phyloP scores from a whole-genome alignment of 2,113 vertebrate genomes.

The Ellobius talpinus region DNA sequence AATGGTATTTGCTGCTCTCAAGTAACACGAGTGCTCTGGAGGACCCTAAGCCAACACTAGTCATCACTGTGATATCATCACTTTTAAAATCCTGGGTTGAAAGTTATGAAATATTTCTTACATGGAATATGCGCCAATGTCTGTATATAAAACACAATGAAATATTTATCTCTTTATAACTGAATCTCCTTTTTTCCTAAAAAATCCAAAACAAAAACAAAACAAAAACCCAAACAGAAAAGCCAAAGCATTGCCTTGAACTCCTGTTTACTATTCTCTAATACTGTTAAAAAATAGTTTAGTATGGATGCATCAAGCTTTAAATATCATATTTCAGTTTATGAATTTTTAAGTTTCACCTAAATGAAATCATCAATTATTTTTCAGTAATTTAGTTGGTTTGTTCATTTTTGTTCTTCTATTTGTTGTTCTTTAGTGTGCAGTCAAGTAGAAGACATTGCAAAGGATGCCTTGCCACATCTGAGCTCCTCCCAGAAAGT shows the following conservation, averaged over 20 bases:
- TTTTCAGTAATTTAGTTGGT: not conserved
- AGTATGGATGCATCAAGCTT: not conserved
- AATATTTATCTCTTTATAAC: not conserved
- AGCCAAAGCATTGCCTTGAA: not conserved
- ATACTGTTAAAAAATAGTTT: not conserved
- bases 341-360: not conserved
- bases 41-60: not conserved
- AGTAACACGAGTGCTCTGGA: not conserved
- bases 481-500: not conserved
- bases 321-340: slow-evolving; percentile 2
- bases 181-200: not conserved
- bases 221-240: not conserved
- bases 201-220: not conserved
- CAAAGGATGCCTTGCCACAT: not conserved
- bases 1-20: not conserved
- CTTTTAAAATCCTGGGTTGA: not conserved
- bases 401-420: not conserved
- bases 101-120: not conserved
- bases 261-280: not conserved
- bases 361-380: not conserved
- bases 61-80: not conserved
- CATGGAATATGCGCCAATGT: not conserved
- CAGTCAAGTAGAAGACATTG: not conserved
- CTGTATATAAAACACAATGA: not conserved
- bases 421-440: not conserved